A percentile compares a stretch with the other conserved stretches of the same genome.
phyloP scores from a whole-genome alignment of 1,140 invertebrate genomes.

The Pogonomyrmex californicus region DNA sequence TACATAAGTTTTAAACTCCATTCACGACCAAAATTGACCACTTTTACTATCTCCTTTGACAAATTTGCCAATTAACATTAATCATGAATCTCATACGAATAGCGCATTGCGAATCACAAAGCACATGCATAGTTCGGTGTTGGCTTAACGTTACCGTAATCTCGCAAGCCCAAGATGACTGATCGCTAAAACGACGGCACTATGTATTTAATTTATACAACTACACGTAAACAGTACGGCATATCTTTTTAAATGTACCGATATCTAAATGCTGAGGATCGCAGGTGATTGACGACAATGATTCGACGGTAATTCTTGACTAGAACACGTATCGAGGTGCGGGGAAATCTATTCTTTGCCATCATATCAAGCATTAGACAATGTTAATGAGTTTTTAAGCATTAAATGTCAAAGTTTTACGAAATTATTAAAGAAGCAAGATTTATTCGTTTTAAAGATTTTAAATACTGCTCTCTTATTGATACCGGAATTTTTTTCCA shows the following conservation, averaged over 20 bases:
- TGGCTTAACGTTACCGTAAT: slow-evolving; percentile 41
- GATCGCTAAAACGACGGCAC: slow-evolving; percentile 73
- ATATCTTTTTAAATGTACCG: slow-evolving; percentile 70
- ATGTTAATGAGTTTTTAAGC: not conserved
- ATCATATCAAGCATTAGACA: not conserved
- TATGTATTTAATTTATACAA: slow-evolving; percentile 72
- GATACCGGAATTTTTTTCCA: not conserved
- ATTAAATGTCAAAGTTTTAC: not conserved
- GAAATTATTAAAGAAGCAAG: not conserved
- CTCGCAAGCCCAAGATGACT: slow-evolving; percentile 68
- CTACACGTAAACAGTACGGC: slow-evolving; percentile 72
- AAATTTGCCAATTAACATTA: no score
- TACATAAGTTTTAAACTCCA: no score
- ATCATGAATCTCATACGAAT: no score
- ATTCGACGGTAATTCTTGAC: slow-evolving; percentile 65
- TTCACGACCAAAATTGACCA: no score
- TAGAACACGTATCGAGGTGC: slow-evolving; percentile 70
- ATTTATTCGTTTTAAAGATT: not conserved
- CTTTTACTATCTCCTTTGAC: no score
- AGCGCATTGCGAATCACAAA: no score
- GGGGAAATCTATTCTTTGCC: slow-evolving; percentile 10
- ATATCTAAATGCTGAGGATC: slow-evolving; percentile 69
- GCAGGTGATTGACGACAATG: slow-evolving; percentile 50
- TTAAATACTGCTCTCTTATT: not conserved
- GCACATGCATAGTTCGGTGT: no score